phyloP scores from a whole-genome alignment of 1,140 invertebrate species.

The Calycopis cecrops region DNA sequence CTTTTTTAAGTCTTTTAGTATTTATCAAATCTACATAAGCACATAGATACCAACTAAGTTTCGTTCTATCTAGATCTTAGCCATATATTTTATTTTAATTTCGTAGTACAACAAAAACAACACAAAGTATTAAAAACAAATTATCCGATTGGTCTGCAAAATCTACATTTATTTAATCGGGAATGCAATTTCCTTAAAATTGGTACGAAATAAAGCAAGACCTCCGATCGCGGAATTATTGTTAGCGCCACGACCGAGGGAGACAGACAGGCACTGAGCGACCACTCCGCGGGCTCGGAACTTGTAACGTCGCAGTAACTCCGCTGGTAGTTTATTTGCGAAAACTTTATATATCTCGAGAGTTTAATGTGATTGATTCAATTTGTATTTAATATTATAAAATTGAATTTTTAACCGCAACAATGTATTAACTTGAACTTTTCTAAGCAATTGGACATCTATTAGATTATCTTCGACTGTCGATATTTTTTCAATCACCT shows the following conservation, averaged over 20 bases:
- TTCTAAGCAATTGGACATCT: too few species aligned
- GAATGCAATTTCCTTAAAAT: slow-evolving; percentile 1
- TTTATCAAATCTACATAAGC: too few species aligned
- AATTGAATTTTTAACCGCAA: neutral
- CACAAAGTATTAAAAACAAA: too few species aligned
- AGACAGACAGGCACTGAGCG: slow-evolving; percentile 40
- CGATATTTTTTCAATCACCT: too few species aligned
- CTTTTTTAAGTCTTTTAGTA: too few species aligned
- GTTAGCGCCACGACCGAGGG: slow-evolving; percentile 35
- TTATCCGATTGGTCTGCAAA: too few species aligned
- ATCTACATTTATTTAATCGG: slow-evolving; percentile 11
- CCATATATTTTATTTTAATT: too few species aligned
- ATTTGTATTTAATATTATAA: neutral
- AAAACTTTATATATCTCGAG: slow-evolving; percentile 39
- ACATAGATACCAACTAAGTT: too few species aligned
- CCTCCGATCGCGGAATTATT: slow-evolving; percentile 29
- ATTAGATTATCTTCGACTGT: too few species aligned
- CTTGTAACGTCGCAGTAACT: slow-evolving; percentile 55
- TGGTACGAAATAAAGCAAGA: slow-evolving; percentile 1
- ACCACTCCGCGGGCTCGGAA: slow-evolving; percentile 45
- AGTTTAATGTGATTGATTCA: slow-evolving; percentile 23
- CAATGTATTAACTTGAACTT: too few species aligned
- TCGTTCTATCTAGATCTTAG: too few species aligned
- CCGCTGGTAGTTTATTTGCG: slow-evolving; percentile 42
- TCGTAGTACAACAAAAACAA: too few species aligned